Percentiles rank a stretch among this genome's conserved stretches.
phyloP scores from a whole-genome alignment of 2,113 vertebrate genomes.

The Albula goreensis region DNA sequence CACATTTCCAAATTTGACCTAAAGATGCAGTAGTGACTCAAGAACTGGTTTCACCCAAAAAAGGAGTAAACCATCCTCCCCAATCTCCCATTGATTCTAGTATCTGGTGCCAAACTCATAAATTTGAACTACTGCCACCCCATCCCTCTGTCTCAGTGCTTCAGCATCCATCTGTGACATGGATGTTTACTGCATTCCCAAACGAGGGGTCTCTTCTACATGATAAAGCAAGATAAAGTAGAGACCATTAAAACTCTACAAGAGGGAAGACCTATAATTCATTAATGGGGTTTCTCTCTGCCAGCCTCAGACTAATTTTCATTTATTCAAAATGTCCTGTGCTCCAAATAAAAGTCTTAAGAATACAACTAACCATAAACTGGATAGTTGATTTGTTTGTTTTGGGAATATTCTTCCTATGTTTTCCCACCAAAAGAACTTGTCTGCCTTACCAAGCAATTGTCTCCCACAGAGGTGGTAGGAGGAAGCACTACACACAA shows the following conservation, averaged over 20 bases:
- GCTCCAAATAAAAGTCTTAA: background rate
- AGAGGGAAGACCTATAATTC: background rate
- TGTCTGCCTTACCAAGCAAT: too few relatives aligned
- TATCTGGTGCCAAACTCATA: too few relatives aligned
- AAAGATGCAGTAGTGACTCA: background rate
- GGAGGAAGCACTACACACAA: too few relatives aligned
- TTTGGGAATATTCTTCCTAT: too few relatives aligned
- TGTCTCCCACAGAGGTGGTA: too few relatives aligned
- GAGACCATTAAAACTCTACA: background rate
- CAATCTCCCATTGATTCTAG: too few relatives aligned
- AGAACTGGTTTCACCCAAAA: background rate
- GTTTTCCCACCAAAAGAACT: too few relatives aligned
- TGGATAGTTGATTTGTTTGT: too few relatives aligned
- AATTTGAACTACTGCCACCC: too few relatives aligned
- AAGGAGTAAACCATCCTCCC: background rate
- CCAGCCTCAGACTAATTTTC: background rate
- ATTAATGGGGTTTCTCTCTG: background rate
- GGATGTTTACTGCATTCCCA: background rate
- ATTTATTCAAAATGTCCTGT: background rate
- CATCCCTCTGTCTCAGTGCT: background rate
- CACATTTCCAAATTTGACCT: background rate
- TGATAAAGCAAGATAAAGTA: background rate
- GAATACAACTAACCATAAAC: too few relatives aligned
- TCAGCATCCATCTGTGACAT: background rate
- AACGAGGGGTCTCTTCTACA: background rate